Base-by-base conservation (phyloP, 2,888 invertebrate species). In the Ochropleura plecta region DNA sequence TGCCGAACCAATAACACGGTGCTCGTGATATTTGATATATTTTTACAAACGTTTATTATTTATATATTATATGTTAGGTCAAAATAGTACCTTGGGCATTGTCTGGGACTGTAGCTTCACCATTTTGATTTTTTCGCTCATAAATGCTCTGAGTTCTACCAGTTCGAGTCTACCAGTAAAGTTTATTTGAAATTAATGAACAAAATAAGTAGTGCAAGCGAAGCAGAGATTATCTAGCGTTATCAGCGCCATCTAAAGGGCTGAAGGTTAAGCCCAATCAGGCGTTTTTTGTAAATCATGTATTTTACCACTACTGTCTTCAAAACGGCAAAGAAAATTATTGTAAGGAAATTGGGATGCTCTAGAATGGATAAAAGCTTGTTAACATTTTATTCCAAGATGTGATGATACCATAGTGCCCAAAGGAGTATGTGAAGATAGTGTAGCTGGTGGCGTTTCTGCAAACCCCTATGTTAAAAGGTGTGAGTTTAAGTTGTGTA, bases 111-210 rank as follows among this genome's bases (percentile, higher is more conserved):
- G 30, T n/a, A n/a, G n/a, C 30, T 30, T 30, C 30, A 30, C 30
- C 3, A 30, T 30, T 30, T 30, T 30, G 30, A 30, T 30, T 30
- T 30, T 30, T 30, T 30, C 30, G 30, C 30, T 30, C 30, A 30
- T 30, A 30, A 30, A 30, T 30, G 30, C 1, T 30, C 30, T 30
- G 30, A 30, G 30, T 30, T 30, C 3, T n/a, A n/a, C n/a, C n/a
- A n/a, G 30, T 2, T 30, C 3, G 30, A 30, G 30, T 30, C 18
- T 18, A 51, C 18, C 18, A 8, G 8, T 51, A 9, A n/a, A 53
- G 9, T 53, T 53, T 53, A n/a, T n/a, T n/a, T 51, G n/a, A n/a
- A n/a, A n/a, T 53, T 53, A 53, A 51, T 53, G n/a, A 53, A 59
- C 9, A 60, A 42, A 42, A 60, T 14, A 42, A 60, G 5, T 18